These are phyloP conservation scores for Acronicta leporina DNA, from an alignment of 2,888 invertebrate species.

Conservation along the genomic window DNA sequence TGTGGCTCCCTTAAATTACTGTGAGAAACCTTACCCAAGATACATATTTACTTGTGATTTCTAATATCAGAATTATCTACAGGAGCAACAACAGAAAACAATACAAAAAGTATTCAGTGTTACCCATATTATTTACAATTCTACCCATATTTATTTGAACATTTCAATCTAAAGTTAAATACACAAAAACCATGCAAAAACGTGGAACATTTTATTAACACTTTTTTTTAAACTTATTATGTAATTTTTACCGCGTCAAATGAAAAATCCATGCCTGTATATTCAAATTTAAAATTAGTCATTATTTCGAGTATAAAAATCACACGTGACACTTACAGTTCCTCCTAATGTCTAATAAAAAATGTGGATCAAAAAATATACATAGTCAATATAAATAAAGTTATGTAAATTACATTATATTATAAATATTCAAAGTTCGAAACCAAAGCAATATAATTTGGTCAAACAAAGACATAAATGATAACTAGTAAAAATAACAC, in stretches of 20 bases:
- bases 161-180: slow-evolving; percentile 33
- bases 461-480: slow-evolving; percentile 57
- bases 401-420: slow-evolving; percentile 23
- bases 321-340: slow-evolving; percentile 31
- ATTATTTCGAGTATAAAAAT: not conserved
- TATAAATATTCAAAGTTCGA: slow-evolving; percentile 24
- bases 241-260: not conserved
- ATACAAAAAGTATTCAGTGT: slow-evolving; percentile 3
- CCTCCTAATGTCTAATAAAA: slow-evolving; percentile 7
- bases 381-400: slow-evolving; percentile 15
- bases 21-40: slow-evolving; percentile 10
- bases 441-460: slow-evolving; percentile 76
- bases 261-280: slow-evolving; percentile 43
- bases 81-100: slow-evolving; percentile 13
- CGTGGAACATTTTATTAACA: slow-evolving; percentile 22
- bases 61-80: slow-evolving; percentile 30
- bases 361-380: slow-evolving; percentile 15
- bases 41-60: slow-evolving; percentile 3
- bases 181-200: slow-evolving; percentile 56
- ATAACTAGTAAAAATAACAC: slow-evolving; percentile 51
- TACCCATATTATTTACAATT: slow-evolving; percentile 35
- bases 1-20: slow-evolving; percentile 13
- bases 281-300: not conserved
- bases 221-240: slow-evolving; percentile 3
- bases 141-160: slow-evolving; percentile 15